These are phyloP conservation scores for Littorina saxatilis DNA, from an alignment of 1,140 invertebrate species.

Conservation along the genomic window DNA sequence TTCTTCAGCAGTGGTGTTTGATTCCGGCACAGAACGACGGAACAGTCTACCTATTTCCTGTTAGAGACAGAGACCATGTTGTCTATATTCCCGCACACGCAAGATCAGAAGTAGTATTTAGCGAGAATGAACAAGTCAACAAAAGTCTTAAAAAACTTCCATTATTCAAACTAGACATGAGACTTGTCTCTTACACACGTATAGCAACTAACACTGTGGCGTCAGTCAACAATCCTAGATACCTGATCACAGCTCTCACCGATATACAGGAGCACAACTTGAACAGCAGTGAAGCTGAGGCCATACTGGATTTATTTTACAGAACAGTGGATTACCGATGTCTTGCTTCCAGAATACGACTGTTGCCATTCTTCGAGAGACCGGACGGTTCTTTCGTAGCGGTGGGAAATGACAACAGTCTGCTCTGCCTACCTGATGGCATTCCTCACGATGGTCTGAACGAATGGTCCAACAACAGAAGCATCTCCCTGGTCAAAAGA, in stretches of 20 bases:
- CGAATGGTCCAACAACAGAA: neutral
- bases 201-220: conserved; percentile 3
- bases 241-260: neutral
- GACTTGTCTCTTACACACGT: neutral
- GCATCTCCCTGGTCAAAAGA: neutral
- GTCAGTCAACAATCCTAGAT: neutral
- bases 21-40: neutral
- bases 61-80: conserved; percentile 2
- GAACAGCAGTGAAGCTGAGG: neutral
- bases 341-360: neutral
- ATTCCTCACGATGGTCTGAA: neutral
- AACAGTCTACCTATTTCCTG: conserved; percentile 5
- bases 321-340: neutral
- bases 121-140: neutral
- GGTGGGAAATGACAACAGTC: neutral
- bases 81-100: neutral
- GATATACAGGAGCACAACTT: neutral
- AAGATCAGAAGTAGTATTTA: neutral
- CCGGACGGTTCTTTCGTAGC: conserved; percentile 6
- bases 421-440: neutral
- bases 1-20: conserved; percentile 22
- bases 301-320: neutral
- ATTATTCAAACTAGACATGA: neutral
- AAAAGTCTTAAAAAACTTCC: conserved; percentile 1
- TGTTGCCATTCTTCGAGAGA: conserved; percentile 10